These are phyloP conservation scores for Leptopilina boulardi DNA, from an alignment of 1,140 invertebrate species.

Conservation along the genomic window DNA sequence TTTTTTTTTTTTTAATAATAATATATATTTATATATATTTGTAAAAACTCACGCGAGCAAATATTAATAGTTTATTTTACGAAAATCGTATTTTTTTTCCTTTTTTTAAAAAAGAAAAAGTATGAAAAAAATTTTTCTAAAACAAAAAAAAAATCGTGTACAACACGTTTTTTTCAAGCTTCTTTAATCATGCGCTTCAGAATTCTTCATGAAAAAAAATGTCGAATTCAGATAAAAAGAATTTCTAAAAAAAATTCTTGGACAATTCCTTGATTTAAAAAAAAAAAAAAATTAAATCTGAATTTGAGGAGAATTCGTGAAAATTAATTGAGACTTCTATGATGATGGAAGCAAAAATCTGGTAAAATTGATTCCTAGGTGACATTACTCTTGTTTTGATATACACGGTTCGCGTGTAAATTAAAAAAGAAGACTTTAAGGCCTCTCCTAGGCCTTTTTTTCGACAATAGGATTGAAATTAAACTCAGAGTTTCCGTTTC, in stretches of 20 bases:
- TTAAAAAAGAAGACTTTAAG: background rate
- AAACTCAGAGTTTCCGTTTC: conserved; percentile 28
- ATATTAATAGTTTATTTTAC: conserved; percentile 8
- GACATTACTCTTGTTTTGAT: background rate
- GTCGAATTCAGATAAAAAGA: background rate
- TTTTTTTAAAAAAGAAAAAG: too few relatives aligned
- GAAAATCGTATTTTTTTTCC: conserved; percentile 26
- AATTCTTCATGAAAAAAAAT: background rate
- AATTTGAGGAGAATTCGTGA: background rate
- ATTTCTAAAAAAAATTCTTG: conserved; percentile 1
- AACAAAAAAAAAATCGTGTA: conserved; percentile 29
- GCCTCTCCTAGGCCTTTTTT: background rate
- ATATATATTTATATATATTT: conserved; percentile 35
- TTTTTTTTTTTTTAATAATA: too few relatives aligned
- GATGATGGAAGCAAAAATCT: background rate
- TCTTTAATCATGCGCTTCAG: background rate
- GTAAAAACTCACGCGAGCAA: background rate
- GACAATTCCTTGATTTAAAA: too few relatives aligned
- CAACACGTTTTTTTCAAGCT: background rate
- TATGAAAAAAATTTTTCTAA: conserved; percentile 36
- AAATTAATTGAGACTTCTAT: background rate
- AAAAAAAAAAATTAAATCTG: background rate
- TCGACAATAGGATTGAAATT: background rate
- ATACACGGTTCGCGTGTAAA: background rate
- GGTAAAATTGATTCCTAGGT: conserved; percentile 15